Evolutionary conservation across 2,888 invertebrate genomes (phyloP), one percentile per base, ranked within the genome.

Genomic region (Drosophila leonis): DNA sequence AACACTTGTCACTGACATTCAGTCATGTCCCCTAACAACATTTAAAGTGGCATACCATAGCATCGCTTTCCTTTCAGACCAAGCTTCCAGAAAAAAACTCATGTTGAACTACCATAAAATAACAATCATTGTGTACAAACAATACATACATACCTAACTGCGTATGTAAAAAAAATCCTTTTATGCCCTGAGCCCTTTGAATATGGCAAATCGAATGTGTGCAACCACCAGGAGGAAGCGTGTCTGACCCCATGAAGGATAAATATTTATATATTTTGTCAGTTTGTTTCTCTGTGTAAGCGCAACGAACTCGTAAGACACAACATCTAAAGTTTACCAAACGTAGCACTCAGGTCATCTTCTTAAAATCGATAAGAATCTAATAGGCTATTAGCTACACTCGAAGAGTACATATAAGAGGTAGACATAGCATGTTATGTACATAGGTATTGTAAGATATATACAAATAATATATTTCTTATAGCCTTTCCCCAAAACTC

Each of bases 1-100:
- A 52, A 48, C 73, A 76, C 60, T 75, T 62, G 64, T 27, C 75
- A 56, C 60, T 83, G 78, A 60, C 82, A 81, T 83, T 85, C 77
- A 52, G 20, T 67, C 80, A 69, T 54, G 60, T 52, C 39, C 56
- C 72, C 39, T 42, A 41, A 42, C 35, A 27, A 54, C 59, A 68
- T 72, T 77, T 59, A 64, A 68, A 72, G 27, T 37, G 37, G 33
- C 64, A 20, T 9, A 4, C n/a, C 60, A 15, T 6, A n/a, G 35
- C 52, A 2, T 24, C 37, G 35, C 51, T 35, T 48, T 8, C 20
- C 35, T 24, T 44, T 41, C 24, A 54, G 44, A 46, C 10, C n/a
- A 29, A n/a, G 20, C n/a, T 41, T n/a, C 6, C 4, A 55, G 13
- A 5, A 29, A 27, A 24, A 61, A 62, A 59, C 39, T 64, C 72